phyloP scores from a whole-genome alignment of 2,797 vertebrate genomes.

The Hyperoplus lanceolatus region DNA sequence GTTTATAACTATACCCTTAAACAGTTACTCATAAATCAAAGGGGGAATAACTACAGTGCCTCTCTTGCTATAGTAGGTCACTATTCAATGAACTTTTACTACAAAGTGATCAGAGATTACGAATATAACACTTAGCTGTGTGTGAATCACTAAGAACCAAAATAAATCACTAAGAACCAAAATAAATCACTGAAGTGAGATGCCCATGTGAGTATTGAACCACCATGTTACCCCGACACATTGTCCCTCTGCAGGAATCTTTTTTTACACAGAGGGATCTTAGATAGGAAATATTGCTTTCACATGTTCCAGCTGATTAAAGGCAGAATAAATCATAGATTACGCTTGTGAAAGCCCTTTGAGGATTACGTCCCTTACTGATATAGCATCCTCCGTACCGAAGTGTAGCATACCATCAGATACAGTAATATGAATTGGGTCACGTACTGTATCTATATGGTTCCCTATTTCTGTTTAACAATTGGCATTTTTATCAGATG shows the following conservation, averaged over 20 bases:
- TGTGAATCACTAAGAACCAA: conserved; percentile 20
- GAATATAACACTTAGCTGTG: conserved; percentile 26
- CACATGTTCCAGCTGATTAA: conserved; percentile 78
- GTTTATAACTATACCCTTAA: conserved; percentile 45
- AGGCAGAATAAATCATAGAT: conserved; percentile 82
- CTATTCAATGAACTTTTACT: conserved; percentile 43
- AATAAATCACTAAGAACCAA: conserved; percentile 32
- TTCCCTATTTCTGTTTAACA: conserved; percentile 25
- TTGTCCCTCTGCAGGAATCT: conserved; percentile 44
- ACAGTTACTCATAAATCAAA: conserved; percentile 55
- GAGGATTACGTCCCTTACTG: conserved; percentile 77
- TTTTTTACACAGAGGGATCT: conserved; percentile 46
- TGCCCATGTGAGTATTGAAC: conserved; percentile 38
- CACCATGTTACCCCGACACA: conserved; percentile 30
- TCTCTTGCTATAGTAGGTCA: conserved; percentile 26
- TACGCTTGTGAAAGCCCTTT: conserved; percentile 77
- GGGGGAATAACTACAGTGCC: conserved; percentile 33
- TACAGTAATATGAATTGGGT: conserved; percentile 69
- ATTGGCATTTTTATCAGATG: conserved; percentile 54
- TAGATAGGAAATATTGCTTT: conserved; percentile 74
- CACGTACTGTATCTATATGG: conserved; percentile 58
- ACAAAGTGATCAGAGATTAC: conserved; percentile 39
- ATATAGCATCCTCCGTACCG: conserved; percentile 58
- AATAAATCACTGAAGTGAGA: conserved; percentile 43
- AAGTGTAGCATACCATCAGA: conserved; percentile 32